Conservation (phyloP, 1,140 invertebrate species). For the Magallana angulata region DNA sequence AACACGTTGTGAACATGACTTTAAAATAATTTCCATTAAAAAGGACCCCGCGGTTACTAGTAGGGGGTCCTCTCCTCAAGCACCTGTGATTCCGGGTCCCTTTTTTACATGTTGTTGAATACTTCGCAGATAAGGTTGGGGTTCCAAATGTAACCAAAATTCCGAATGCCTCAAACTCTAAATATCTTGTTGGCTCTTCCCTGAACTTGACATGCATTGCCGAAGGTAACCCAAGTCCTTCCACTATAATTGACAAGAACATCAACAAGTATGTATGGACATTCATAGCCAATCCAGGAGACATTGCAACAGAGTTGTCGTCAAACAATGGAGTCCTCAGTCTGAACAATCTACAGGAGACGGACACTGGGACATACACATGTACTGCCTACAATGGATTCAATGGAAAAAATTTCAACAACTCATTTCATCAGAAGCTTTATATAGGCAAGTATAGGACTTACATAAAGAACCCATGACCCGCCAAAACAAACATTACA, state of each 20-base stretch:
- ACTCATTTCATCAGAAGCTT: neutral
- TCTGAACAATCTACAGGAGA: neutral
- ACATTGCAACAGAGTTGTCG: neutral
- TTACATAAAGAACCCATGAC: no score
- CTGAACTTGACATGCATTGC: neutral
- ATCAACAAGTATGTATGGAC: conserved; percentile 19
- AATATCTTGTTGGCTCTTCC: neutral
- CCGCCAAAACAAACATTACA: no score
- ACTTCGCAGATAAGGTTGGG: conserved; percentile 13
- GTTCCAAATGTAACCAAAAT: neutral
- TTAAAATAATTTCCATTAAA: no score
- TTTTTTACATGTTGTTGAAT: no score
- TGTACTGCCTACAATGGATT: conserved; percentile 36
- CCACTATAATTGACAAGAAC: neutral
- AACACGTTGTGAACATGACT: no score
- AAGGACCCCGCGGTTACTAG: no score
- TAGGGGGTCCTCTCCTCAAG: no score
- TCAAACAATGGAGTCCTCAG: neutral
- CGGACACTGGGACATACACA: neutral
- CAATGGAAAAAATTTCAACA: neutral
- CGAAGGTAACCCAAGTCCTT: neutral
- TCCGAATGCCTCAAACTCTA: neutral
- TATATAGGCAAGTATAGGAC: neutral
- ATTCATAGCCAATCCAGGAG: neutral
- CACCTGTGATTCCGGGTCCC: no score